These are phyloP conservation scores for Chamaetylas fuelleborni DNA, from an alignment of 2,113 vertebrate genomes.

Conservation along the genomic window DNA sequence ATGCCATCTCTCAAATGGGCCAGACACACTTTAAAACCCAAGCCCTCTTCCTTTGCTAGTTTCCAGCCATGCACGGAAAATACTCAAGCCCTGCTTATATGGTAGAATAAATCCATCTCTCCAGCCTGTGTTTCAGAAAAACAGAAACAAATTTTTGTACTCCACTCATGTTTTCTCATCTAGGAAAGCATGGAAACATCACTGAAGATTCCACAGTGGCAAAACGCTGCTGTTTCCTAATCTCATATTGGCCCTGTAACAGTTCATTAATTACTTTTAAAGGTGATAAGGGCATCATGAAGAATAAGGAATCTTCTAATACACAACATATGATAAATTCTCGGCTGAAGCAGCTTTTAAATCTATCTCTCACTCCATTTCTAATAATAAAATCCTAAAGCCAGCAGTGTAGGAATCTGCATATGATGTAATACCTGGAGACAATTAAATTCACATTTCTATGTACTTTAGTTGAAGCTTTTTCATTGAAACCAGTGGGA, in stretches of 20 bases:
- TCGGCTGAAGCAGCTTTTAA: background rate
- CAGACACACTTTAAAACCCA: background rate
- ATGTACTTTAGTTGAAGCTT: background rate
- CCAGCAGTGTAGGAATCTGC: background rate
- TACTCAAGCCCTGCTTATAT: background rate
- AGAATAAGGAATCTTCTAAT: background rate
- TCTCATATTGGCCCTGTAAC: background rate
- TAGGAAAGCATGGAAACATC: background rate
- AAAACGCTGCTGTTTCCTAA: background rate
- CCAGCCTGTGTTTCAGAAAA: background rate
- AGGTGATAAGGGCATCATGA: background rate
- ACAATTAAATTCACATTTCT: slow-evolving; percentile 35
- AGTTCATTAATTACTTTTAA: background rate
- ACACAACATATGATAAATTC: background rate
- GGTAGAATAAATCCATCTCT: background rate
- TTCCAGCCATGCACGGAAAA: background rate
- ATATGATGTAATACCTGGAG: slow-evolving; percentile 4
- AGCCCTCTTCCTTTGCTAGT: background rate
- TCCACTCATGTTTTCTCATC: background rate
- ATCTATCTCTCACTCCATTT: slow-evolving; percentile 6
- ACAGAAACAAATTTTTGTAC: background rate
- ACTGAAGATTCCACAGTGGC: background rate
- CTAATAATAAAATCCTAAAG: background rate
- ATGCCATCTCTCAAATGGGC: background rate
- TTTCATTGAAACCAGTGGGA: background rate